Base-by-base conservation (phyloP, 2,888 invertebrate species). In the Thalpophila matura region DNA sequence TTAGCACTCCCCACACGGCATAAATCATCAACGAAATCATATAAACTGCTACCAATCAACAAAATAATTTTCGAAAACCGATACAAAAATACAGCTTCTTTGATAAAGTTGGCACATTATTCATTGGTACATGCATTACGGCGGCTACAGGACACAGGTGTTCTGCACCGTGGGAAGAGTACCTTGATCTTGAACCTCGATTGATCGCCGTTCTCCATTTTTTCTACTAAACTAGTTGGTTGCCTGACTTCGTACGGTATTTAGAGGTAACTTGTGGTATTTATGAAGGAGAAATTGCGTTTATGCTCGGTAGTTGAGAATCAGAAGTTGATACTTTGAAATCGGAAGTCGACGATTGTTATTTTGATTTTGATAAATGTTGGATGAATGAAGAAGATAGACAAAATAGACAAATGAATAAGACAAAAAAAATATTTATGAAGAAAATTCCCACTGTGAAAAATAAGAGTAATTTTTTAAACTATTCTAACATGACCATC, bases 101-200 rank as follows among this genome's bases (percentile, higher is more conserved):
- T 72, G 66, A 72, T 72, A 69, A 61, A 70, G 56, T 38, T 45
- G 40, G 64, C 75, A 75, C 74, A 53, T 65, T 54, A 43, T 71
- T 64, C 51, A 38, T 62, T 35, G 33, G 68, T 33, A 66, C 49
- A 46, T 18, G 62, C 49, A 64, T 40, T 75, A 77, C 63, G 9
- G 46, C 20, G 12, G 26, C 49, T 47, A 74, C 79, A 86, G 89
- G 86, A 87, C 90, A 91, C 93, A 93, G 93, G 92, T 93, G 93
- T 86, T 79, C 76, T 75, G 55, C 71, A 72, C 89, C 93, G 92
- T 93, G 93, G 92, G 93, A 92, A 93, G 87, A 80, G 75, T 81
- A 79, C 87, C 89, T 88, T 89, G 85, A 85, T 85, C 85, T 82
- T 85, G 82, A 79, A 82, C 82, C 76, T 82, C 86, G 85, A 87